phyloP scores from a whole-genome alignment of 1,140 invertebrate species.

The Drosophila simulans region DNA sequence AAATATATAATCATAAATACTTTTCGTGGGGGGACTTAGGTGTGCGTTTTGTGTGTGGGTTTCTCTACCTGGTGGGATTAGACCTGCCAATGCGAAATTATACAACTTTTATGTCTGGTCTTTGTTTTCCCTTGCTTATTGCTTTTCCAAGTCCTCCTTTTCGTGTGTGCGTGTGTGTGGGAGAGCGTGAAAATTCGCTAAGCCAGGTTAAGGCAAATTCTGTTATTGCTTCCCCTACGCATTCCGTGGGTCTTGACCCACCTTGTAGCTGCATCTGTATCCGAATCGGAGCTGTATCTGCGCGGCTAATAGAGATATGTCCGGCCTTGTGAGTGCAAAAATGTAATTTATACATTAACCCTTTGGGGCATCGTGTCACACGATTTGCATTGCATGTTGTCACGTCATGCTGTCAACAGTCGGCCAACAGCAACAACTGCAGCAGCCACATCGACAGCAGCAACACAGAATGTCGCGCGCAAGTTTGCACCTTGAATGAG shows the following conservation, averaged over 20 bases:
- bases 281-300: constrained; percentile 10
- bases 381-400: constrained; percentile 82
- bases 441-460: constrained; percentile 21
- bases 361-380: constrained; percentile 75
- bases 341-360: constrained; percentile 82
- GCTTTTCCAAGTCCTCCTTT: constrained; percentile 49
- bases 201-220: constrained; percentile 80
- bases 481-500: constrained; percentile 51
- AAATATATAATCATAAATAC: constrained; percentile 65
- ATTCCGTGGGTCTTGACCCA: constrained; percentile 29
- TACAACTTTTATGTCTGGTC: constrained; percentile 67
- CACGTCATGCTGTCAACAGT: constrained; percentile 81
- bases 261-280: constrained; percentile 5
- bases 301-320: constrained; percentile 67
- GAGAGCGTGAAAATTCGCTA: constrained; percentile 79
- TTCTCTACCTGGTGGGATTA: constrained; percentile 78
- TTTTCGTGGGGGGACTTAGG: constrained; percentile 37
- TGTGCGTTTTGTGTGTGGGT: constrained; percentile 39
- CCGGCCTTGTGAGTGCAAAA: constrained; percentile 39
- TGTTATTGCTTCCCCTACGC: constrained; percentile 45
- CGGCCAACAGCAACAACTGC: constrained; percentile 36
- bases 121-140: constrained; percentile 72
- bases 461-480: constrained; percentile 51
- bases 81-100: constrained; percentile 81
- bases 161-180: constrained; percentile 51